Conservation (phyloP, 2,888 invertebrate genomes). For the Camptogramma bilineatum region DNA sequence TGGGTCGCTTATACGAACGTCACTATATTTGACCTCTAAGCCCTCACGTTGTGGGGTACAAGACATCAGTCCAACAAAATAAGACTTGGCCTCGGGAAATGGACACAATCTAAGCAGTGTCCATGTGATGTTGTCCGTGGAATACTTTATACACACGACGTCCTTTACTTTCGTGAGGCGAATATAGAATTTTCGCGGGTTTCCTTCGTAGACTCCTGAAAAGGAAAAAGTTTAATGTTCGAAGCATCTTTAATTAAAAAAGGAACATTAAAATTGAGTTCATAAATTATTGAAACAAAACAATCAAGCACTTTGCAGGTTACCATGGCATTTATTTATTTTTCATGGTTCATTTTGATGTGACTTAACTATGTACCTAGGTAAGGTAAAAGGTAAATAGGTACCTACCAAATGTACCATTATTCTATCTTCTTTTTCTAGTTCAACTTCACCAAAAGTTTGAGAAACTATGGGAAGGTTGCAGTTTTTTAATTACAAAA, state of each 20-base stretch:
- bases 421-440: too few species aligned
- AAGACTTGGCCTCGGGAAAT: conserved; percentile 52
- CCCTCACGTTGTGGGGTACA: conserved; percentile 68
- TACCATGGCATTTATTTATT: too few species aligned
- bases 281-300: too few species aligned
- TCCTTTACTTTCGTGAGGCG: conserved; percentile 60
- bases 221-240: conserved; percentile 26
- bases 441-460: conserved; percentile 14
- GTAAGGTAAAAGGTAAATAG: too few species aligned
- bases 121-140: conserved; percentile 64
- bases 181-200: conserved; percentile 69
- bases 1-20: conserved; percentile 55
- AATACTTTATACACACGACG: conserved; percentile 70
- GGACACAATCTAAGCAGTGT: conserved; percentile 61
- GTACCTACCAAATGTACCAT: too few species aligned
- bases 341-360: too few species aligned
- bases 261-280: too few species aligned
- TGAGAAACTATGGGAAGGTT: conserved; percentile 10
- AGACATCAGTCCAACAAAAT: conserved; percentile 65
- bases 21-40: conserved; percentile 61
- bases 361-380: too few species aligned
- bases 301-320: too few species aligned
- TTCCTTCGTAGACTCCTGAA: conserved; percentile 66
- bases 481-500: too few species aligned
- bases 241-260: neutral